Evolutionary conservation across 2,888 invertebrate genomes (phyloP).

Genomic region (Ditula angustiorana): DNA sequence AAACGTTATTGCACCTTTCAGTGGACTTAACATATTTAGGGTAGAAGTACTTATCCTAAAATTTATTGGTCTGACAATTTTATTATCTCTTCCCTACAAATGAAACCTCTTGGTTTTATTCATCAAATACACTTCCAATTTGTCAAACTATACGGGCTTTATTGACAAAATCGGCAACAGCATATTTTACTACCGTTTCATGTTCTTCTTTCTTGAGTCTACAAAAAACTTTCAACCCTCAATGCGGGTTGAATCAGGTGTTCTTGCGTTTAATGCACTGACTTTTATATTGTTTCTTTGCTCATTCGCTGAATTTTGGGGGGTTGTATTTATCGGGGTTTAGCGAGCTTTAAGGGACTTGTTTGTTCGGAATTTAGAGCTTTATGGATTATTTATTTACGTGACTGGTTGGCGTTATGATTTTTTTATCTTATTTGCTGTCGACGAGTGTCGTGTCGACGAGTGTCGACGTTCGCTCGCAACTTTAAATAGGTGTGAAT

Average conservation of each 20-base stretch:
- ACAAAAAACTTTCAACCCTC: conserved; percentile 40
- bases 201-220: conserved; percentile 37
- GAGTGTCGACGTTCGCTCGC: conserved; percentile 1
- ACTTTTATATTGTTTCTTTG: conserved; percentile 44
- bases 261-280: conserved; percentile 46
- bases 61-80: too few species aligned
- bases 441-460: neutral
- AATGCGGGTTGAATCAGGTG: conserved; percentile 49
- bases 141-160: conserved; percentile 6
- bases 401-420: conserved; percentile 19
- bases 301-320: conserved; percentile 22
- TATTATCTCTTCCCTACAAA: too few species aligned
- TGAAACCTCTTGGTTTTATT: too few species aligned
- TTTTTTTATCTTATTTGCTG: conserved; percentile 26
- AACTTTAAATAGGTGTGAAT: conserved; percentile 1
- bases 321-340: conserved; percentile 32
- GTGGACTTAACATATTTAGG: too few species aligned
- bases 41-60: too few species aligned
- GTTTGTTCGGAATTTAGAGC: conserved; percentile 32
- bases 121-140: neutral
- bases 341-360: conserved; percentile 18
- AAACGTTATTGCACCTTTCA: too few species aligned
- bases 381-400: conserved; percentile 33
- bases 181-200: conserved; percentile 30
- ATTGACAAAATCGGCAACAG: conserved; percentile 13